Conservation (phyloP, 2,113 vertebrate genomes). For the Psammodynastes pulverulentus region DNA sequence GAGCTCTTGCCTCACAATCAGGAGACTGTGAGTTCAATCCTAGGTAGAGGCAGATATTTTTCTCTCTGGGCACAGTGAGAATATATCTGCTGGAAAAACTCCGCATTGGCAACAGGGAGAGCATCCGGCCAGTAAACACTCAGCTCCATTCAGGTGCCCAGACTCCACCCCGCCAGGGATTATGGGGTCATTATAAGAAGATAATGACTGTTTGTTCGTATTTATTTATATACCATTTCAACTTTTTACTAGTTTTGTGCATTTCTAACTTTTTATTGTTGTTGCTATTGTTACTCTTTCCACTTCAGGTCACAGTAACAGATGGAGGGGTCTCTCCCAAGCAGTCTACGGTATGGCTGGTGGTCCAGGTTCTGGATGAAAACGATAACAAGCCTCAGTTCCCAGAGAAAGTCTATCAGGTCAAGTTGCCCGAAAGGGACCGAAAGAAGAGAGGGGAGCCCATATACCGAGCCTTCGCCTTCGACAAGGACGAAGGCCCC, state of each 20-base stretch:
- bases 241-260: not conserved
- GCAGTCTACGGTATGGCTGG: constrained; percentile 89
- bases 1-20: no score
- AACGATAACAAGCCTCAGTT: constrained; percentile 96
- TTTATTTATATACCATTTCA: not conserved
- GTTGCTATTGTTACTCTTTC: constrained; percentile 24
- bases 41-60: no score
- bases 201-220: not conserved
- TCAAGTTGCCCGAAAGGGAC: constrained; percentile 89
- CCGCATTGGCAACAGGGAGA: no score
- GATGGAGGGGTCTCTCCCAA: constrained; percentile 83
- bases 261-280: not conserved
- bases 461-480: constrained; percentile 92
- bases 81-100: no score
- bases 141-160: no score
- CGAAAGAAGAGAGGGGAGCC: constrained; percentile 88
- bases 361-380: constrained; percentile 90
- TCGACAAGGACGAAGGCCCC: constrained; percentile 88
- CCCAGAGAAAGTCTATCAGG: constrained; percentile 92
- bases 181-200: no score
- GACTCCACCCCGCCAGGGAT: no score
- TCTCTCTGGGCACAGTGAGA: no score
- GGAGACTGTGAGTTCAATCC: no score
- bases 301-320: constrained; percentile 82
- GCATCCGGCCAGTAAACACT: no score